Percentiles rank a stretch among this genome's conserved stretches.
These are phyloP conservation scores for Steinernema khuongi DNA, from an alignment of 1,140 invertebrate species.

Conservation along the genomic window DNA sequence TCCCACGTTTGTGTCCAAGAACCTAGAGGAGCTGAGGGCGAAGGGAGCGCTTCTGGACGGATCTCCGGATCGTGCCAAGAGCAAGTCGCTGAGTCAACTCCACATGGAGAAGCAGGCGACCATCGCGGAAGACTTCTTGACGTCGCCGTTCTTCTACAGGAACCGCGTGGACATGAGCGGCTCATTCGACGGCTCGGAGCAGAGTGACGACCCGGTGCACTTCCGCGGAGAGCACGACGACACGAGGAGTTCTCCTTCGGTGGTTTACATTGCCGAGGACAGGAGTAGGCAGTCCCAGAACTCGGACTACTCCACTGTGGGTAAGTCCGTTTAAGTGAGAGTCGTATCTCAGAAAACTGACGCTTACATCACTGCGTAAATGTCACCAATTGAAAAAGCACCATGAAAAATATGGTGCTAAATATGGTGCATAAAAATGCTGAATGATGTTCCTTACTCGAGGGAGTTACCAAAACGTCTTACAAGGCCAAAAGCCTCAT, in stretches of 20 bases:
- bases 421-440: too few species aligned
- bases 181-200: background rate
- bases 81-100: background rate
- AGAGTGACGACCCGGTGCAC: constrained; percentile 4
- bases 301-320: background rate
- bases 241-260: background rate
- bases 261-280: constrained; percentile 1
- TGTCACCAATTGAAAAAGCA: too few species aligned
- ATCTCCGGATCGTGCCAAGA: background rate
- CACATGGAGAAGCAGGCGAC: background rate
- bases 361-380: too few species aligned
- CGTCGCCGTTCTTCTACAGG: background rate
- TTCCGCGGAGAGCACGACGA: background rate
- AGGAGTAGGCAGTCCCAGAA: background rate
- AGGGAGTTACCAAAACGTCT: too few species aligned
- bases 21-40: background rate
- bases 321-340: background rate
- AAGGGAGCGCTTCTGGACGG: background rate
- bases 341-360: too few species aligned
- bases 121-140: background rate
- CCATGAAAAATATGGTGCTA: too few species aligned
- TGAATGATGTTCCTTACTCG: too few species aligned
- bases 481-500: too few species aligned
- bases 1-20: background rate
- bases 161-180: background rate